Base-by-base conservation (phyloP, 1,140 invertebrate species). In the Leguminivora glycinivorella region DNA sequence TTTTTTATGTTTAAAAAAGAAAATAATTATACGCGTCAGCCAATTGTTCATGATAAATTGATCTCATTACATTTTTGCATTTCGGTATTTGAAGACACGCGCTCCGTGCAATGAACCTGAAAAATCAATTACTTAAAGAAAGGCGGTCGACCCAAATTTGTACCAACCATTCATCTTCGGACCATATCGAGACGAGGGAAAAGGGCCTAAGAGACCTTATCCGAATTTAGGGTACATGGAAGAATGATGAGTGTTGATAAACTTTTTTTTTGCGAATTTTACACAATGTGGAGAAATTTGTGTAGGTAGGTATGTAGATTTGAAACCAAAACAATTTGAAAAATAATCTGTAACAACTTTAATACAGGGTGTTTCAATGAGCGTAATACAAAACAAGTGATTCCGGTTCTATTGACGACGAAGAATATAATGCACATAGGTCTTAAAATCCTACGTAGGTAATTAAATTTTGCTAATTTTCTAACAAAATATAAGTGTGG, bases 81-180 rank as follows among this genome's bases (percentile, higher is more conserved):
- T 19, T 52, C 43, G 43, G 43, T 52, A 52, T 52, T 52, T 52
- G 47, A 52, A 52, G 47, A 43, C n/a, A 43, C 47, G 19, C 47
- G 47, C 10, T 43, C 47, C 17, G 47, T 22, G 47, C 47, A 52
- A 52, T 52, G 47, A 52, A 52, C 47, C 47, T 52, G 47, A 52
- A 52, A 52, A 52, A 52, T 52, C 47, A 52, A 52, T 52, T 52
- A 52, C 47, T n/a, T 52, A 52, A 52, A 52, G 47, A 52, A 52
- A 52, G 47, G 47, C 47, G 47, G 47, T 31, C 29, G 58, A 63
- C 58, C 58, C 29, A 63, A 63, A 63, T 63, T 63, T 26, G 58
- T 68, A 38, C 38, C 43, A 68, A 52, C 67, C 67, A 68, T 68
- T 68, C 67, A 68, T 68, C 67, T 68, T 68, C 34, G 17, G 26